Evolutionary conservation across 2,888 invertebrate genomes (phyloP).

Genomic region (Brachyptera putata): DNA sequence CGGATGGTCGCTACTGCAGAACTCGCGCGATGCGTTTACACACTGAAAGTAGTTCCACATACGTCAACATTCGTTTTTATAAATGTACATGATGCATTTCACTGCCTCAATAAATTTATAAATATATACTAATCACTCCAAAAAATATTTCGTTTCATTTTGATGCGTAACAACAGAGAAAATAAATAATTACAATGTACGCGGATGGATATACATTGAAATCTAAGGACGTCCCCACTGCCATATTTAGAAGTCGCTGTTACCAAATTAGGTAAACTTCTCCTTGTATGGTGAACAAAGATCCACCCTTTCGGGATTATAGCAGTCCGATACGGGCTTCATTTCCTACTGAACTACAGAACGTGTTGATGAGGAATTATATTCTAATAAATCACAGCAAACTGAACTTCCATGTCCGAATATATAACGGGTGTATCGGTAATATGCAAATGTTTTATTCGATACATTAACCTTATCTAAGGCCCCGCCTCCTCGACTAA

Average conservation of each 20-base stretch:
- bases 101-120: neutral
- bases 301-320: conserved; percentile 61
- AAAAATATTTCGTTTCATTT: neutral
- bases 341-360: conserved; percentile 31
- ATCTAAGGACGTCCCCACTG: conserved; percentile 59
- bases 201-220: conserved; percentile 31
- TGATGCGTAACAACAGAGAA: neutral
- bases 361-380: conserved; percentile 24
- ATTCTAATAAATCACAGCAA: neutral
- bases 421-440: conserved; percentile 3
- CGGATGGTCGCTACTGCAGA: conserved; percentile 42
- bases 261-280: conserved; percentile 78
- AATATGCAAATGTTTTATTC: conserved; percentile 3
- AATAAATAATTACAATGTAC: neutral
- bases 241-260: conserved; percentile 78
- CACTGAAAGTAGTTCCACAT: conserved; percentile 36
- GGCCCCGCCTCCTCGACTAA: neutral
- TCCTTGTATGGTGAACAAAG: conserved; percentile 75
- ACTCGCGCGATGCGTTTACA: conserved; percentile 42
- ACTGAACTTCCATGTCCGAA: neutral
- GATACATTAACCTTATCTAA: conserved; percentile 8
- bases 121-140: neutral
- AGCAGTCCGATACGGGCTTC: conserved; percentile 36
- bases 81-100: neutral
- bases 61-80: neutral